phyloP scores from a whole-genome alignment of 2,113 vertebrate species.

The Pomatostomus ruficeps region DNA sequence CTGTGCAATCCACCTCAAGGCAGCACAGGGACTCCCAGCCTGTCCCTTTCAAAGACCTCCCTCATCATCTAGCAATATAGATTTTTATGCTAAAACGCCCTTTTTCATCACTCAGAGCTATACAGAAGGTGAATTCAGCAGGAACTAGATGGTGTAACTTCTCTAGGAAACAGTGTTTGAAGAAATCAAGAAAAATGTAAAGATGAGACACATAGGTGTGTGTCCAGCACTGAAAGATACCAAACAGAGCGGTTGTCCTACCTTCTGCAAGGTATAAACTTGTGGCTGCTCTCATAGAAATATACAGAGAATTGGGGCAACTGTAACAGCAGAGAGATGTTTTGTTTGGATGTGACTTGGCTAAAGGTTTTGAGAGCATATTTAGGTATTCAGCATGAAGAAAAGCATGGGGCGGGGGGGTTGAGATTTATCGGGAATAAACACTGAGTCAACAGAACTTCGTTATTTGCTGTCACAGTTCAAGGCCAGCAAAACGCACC shows the following conservation, averaged over 20 bases:
- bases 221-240: background rate
- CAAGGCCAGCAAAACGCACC: slow-evolving; percentile 15
- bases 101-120: background rate
- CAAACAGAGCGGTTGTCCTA: background rate
- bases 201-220: background rate
- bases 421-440: slow-evolving; percentile 32
- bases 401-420: background rate
- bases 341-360: background rate
- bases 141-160: background rate
- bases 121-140: background rate
- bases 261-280: background rate
- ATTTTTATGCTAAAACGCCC: background rate
- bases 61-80: background rate
- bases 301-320: background rate
- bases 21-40: background rate
- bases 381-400: background rate
- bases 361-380: background rate
- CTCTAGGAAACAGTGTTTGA: background rate
- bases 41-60: background rate
- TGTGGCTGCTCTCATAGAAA: background rate
- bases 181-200: background rate
- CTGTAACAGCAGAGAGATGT: background rate
- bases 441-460: slow-evolving; percentile 19
- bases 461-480: slow-evolving; percentile 9
- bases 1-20: background rate